Conservation (phyloP, 1,140 invertebrate genomes). For the Atta cephalotes region DNA sequence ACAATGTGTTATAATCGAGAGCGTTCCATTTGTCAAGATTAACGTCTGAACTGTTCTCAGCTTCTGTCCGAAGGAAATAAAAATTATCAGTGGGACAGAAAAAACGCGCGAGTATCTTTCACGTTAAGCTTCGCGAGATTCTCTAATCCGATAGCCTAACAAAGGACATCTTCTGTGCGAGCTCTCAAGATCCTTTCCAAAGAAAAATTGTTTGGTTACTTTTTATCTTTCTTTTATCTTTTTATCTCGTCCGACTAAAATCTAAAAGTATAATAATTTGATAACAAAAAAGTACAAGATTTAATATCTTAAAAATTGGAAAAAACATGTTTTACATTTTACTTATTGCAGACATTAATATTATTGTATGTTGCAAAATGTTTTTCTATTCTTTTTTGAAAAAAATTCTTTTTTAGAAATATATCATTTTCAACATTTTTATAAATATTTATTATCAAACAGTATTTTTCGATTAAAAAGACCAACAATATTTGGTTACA, state of each 20-base stretch:
- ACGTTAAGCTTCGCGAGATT: background rate
- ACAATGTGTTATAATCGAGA: background rate
- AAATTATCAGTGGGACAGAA: background rate
- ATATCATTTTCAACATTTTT: background rate
- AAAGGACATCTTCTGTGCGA: background rate
- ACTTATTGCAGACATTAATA: background rate
- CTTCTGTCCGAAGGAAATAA: background rate
- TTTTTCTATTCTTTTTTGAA: background rate
- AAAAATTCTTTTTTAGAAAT: background rate
- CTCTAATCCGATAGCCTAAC: background rate
- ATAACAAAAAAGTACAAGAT: background rate
- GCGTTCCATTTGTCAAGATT: conserved; percentile 3
- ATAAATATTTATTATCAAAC: background rate
- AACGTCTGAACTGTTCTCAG: background rate
- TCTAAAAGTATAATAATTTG: background rate
- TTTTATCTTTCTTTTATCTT: background rate
- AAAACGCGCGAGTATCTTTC: conserved; percentile 12
- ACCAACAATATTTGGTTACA: background rate
- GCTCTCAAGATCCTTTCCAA: background rate
- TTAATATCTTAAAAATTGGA: background rate
- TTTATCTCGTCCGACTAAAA: background rate
- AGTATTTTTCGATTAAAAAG: background rate
- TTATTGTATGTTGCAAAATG: background rate
- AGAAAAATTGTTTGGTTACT: background rate
- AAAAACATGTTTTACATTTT: background rate